Percentiles rank a stretch among this genome's conserved stretches.
phyloP scores from a whole-genome alignment of 2,113 vertebrate genomes.

The Oreamnos americanus region DNA sequence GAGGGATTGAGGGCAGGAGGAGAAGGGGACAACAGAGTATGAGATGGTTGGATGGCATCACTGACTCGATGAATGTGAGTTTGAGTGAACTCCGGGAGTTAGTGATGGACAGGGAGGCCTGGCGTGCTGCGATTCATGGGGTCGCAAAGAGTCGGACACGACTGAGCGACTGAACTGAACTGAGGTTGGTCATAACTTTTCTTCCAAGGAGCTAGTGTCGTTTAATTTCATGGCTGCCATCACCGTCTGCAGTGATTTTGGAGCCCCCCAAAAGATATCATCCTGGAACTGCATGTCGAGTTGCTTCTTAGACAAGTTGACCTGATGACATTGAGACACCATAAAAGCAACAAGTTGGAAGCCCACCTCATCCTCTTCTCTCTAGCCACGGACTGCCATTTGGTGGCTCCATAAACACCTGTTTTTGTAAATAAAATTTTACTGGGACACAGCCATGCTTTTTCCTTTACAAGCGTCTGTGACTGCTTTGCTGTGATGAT shows the following conservation, averaged over 20 bases:
- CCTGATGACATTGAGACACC: background rate
- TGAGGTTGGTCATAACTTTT: background rate
- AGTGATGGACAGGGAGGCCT: no score
- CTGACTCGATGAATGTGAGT: no score
- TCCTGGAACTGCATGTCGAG: background rate
- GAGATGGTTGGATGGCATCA: no score
- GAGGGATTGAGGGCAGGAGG: no score
- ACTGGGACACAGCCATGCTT: background rate
- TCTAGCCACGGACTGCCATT: background rate
- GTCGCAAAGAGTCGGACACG: no score
- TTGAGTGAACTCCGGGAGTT: no score
- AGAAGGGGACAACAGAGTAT: no score
- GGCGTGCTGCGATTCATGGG: no score
- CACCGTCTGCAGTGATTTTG: background rate
- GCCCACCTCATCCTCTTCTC: background rate
- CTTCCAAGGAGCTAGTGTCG: background rate
- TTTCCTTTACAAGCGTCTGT: background rate
- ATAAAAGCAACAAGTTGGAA: background rate
- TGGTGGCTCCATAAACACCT: background rate
- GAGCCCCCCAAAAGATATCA: background rate
- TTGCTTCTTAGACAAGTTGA: background rate
- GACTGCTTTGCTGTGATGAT: background rate
- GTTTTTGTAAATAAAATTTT: conserved; percentile 4
- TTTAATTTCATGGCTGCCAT: background rate
- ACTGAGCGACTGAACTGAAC: no score